Evolutionary conservation across 2,113 vertebrate species (phyloP).

Genomic region (Albula glossodonta): DNA sequence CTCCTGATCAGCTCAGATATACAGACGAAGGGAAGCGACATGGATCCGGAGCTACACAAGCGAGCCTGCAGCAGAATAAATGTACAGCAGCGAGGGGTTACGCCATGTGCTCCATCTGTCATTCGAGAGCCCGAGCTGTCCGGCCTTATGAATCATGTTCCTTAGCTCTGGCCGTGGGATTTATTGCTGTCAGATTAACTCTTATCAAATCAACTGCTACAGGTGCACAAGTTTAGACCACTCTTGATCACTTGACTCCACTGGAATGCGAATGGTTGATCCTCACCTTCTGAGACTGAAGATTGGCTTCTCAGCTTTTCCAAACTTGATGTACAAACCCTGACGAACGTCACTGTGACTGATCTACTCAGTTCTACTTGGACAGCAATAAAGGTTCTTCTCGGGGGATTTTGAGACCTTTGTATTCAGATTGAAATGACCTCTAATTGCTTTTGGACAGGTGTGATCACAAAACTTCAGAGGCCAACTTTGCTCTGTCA

Average conservation of each 20-base stretch:
- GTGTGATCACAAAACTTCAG: neutral
- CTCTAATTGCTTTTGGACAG: neutral
- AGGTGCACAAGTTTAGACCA: neutral
- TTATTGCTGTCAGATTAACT: conserved; percentile 6
- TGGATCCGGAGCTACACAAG: neutral
- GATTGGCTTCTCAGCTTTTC: neutral
- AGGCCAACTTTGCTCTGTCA: neutral
- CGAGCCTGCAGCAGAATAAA: neutral
- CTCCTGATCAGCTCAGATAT: neutral
- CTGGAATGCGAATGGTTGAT: neutral
- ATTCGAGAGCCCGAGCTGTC: neutral
- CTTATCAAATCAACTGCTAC: neutral
- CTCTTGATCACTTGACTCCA: neutral
- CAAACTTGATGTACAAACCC: neutral
- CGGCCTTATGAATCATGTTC: neutral
- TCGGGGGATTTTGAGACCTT: neutral
- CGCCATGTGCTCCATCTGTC: neutral
- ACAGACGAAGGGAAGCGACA: neutral
- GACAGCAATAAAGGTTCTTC: neutral
- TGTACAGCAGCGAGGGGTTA: neutral
- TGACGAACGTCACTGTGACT: neutral
- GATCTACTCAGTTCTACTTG: neutral
- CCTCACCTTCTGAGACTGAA: neutral
- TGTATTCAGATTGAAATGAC: neutral
- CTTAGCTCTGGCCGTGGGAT: neutral